Base-by-base conservation (phyloP, 2,797 vertebrate genomes). In the Pseudochirops corinnae region DNA sequence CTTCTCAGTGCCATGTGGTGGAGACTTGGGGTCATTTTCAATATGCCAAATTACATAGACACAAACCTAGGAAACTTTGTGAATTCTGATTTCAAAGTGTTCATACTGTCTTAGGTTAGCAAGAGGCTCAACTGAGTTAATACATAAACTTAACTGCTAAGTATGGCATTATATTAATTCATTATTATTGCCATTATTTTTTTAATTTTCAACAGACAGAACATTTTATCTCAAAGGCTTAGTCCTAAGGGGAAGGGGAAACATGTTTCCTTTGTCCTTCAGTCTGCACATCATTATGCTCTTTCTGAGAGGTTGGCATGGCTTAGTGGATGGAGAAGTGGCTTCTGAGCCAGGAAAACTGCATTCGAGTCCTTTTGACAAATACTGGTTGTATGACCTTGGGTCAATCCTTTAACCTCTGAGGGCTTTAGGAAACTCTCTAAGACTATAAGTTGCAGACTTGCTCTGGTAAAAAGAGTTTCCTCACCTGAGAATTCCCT, bases 141-240 rank as follows among this genome's bases (percentile, higher is more conserved):
- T 46, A 5, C 24, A 87, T 87, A 26, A 46, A 82, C 31, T 46
- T 33, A 87, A 50, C 13, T 33, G 4, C 9, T 26, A 87, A 46
- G 74, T 12, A 87, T 3, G 11, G 21, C 26, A 28, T 26, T 46
- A 50, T 28, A 87, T 50, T 50, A 87, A 46, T 87, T 87, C 9
- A 87, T 50, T 87, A 87, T 50, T 74, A 39, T 16, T 46, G 4
- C 21, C 39, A 82, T 82, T 82, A 82, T 82, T n/a, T 55, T 55
- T 82, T 74, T 55, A 56, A 93, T 28, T 56, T 94, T 92, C 93
- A 96, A 90, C 52, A 55, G 18, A 82, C 93, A 96, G 53, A 57
- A 0, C 91, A 91, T 56, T 91, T n/a, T 55, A 93, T 31, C 50
- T 0, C 92, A 58, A 67, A 5, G 90, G 28, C 56, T 16, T 56